Conservation (phyloP, 2,113 vertebrate species). For the Astur gentilis region DNA sequence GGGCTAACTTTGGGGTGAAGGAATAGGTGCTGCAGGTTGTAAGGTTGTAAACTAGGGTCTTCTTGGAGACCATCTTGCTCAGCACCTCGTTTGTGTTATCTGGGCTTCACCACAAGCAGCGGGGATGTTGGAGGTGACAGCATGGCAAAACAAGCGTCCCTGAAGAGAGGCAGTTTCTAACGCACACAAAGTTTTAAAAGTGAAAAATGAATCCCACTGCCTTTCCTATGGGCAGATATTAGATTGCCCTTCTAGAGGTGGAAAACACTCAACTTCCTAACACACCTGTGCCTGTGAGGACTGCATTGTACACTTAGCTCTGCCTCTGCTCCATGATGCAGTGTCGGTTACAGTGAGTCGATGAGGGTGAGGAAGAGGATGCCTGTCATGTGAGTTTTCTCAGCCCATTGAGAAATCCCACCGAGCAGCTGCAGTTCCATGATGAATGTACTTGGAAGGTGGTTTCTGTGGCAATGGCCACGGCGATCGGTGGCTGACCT, state of each 20-base stretch:
- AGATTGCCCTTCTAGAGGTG: too few relatives aligned
- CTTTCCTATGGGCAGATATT: rapidly evolving
- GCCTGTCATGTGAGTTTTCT: rapidly evolving
- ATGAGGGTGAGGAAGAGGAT: background rate
- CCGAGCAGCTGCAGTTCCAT: background rate
- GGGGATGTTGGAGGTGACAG: rapidly evolving
- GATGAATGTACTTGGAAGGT: rapidly evolving
- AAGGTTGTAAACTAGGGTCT: background rate
- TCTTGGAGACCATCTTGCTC: background rate
- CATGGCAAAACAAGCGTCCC: background rate
- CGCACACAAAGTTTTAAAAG: rapidly evolving
- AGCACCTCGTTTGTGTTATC: background rate
- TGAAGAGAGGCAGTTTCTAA: too few relatives aligned
- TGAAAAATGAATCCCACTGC: rapidly evolving
- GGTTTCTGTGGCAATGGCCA: background rate
- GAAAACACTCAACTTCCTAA: background rate
- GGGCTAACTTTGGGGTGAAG: background rate
- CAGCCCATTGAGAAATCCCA: background rate
- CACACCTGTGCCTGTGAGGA: rapidly evolving
- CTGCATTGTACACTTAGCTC: rapidly evolving
- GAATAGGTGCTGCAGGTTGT: background rate
- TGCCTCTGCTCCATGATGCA: rapidly evolving
- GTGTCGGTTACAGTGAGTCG: rapidly evolving
- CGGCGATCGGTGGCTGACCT: rapidly evolving
- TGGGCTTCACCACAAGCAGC: rapidly evolving